Conservation (phyloP, 2,888 invertebrate genomes). For the Drosophila barbarae region DNA sequence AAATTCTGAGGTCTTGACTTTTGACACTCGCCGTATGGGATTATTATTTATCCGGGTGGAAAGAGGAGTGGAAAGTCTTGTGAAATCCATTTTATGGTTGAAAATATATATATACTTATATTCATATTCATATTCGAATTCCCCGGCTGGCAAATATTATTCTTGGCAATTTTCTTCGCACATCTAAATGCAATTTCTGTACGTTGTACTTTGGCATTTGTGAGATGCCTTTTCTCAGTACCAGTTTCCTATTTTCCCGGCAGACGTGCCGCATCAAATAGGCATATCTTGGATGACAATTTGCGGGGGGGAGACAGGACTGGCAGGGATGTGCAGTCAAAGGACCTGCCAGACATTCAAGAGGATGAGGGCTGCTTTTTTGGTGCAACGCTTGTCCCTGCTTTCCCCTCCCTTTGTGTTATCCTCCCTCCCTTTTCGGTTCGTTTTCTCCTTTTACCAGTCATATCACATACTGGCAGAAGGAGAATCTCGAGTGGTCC, state of each 20-base stretch:
- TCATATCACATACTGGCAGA: conserved; percentile 17
- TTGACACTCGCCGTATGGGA: background rate
- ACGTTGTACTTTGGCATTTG: conserved; percentile 23
- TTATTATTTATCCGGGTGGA: conserved; percentile 2
- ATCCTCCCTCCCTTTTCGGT: background rate
- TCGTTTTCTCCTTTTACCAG: conserved; percentile 19
- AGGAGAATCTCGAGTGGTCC: conserved; percentile 19
- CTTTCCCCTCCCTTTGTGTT: background rate
- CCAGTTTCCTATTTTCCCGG: conserved; percentile 6
- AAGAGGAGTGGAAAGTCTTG: background rate
- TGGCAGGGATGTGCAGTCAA: conserved; percentile 5
- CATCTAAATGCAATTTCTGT: conserved; percentile 30
- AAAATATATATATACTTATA: conserved; percentile 6
- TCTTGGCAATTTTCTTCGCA: conserved; percentile 25
- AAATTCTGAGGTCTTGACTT: conserved; percentile 12
- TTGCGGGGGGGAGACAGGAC: background rate
- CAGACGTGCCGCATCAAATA: conserved; percentile 22
- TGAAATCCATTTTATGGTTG: background rate
- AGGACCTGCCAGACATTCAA: conserved; percentile 24
- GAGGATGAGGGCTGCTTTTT: conserved; percentile 7
- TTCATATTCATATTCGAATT: conserved; percentile 6
- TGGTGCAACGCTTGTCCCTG: conserved; percentile 16
- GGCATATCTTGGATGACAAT: conserved; percentile 29
- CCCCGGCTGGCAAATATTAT: conserved; percentile 11
- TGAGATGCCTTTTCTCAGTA: conserved; percentile 21